Evolutionary conservation across 2,797 vertebrate genomes (phyloP).

Genomic region (Meriones psammophilus): DNA sequence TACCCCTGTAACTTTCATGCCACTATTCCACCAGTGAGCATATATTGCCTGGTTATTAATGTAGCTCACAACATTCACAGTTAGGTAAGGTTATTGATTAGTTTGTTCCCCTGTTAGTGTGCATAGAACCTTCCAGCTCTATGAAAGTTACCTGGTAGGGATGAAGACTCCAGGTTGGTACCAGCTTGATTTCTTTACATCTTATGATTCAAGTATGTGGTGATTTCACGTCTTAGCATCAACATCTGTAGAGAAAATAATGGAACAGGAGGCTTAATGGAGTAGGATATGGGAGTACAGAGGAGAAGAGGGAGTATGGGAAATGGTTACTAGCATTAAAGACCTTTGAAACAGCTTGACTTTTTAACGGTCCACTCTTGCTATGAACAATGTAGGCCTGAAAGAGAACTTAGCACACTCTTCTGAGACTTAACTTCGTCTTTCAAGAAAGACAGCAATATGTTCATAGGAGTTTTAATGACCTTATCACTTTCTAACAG

Average conservation of each 20-base stretch:
- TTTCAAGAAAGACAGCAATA: background rate
- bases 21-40: background rate
- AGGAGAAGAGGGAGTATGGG: background rate
- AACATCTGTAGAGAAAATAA: background rate
- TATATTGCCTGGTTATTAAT: background rate
- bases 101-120: background rate
- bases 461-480: background rate
- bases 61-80: background rate
- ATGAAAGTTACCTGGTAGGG: background rate
- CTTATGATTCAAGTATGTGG: background rate
- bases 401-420: background rate
- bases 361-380: background rate
- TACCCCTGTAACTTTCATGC: background rate
- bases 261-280: background rate
- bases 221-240: background rate
- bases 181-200: background rate
- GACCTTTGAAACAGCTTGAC: background rate
- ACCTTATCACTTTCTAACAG: background rate
- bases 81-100: background rate
- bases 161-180: background rate
- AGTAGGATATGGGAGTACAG: background rate
- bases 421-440: background rate
- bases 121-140: too few relatives aligned
- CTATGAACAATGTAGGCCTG: background rate
- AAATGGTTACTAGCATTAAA: background rate